Evolutionary conservation across 2,797 vertebrate species (phyloP), one percentile per base, ranked within the genome.

Genomic region (Alectoris magna): DNA sequence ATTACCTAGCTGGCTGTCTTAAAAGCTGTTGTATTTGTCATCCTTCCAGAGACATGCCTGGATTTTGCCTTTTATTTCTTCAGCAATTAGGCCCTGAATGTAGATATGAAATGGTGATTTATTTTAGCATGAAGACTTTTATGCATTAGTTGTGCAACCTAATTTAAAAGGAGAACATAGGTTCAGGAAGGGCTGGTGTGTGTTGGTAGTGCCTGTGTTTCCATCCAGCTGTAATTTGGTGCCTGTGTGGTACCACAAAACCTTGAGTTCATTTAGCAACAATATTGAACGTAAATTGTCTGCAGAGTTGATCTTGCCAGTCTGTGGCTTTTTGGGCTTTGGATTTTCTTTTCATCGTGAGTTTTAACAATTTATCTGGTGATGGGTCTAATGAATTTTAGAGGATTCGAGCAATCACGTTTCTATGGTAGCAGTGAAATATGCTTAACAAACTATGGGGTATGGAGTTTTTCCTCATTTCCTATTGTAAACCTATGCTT

Each of bases 61-160:
- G 10, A 13, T 91, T 91, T 90, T 90, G 41, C 46, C 9, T 69
- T 76, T 77, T 53, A 49, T 72, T 90, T 88, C 12, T 88, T 84
- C 31, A 78, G 22, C n/a, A 68, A 2, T 79, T 82, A 68, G 77
- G 3, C 44, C 29, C 44, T 64, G 53, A 89, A 34, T 15, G 26
- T 76, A 73, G 60, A 36, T 51, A 12, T 21, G 46, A 48, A 17
- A 38, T 73, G 19, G 1, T 90, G 67, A 70, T 87, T 84, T 53
- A 58, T 74, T 91, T 79, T 36, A 41, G 4, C 0, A 8, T 71
- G 44, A 75, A 71, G 60, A n/a, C 48, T 63, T 59, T 5, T 29
- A 46, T 18, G 87, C 14, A 41, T 64, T 44, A 84, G 39, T 85
- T 49, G 14, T 59, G 14, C 11, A 69, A 39, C 15, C 38, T 60